phyloP scores from a whole-genome alignment of 2,797 vertebrate species.

The Natrix natrix region DNA sequence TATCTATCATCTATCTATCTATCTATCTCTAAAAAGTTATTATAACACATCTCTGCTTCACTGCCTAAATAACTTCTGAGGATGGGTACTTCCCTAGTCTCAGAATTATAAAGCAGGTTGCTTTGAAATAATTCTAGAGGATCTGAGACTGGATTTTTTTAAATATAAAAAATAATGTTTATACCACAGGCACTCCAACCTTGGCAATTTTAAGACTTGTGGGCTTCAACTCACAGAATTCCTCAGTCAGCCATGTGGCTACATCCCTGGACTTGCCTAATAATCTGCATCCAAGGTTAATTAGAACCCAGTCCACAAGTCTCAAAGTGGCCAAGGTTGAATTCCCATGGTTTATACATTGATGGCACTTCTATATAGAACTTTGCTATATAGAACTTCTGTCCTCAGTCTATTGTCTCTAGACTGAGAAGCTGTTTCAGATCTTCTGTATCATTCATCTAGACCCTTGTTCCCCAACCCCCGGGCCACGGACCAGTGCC shows the following conservation, averaged over 20 bases:
- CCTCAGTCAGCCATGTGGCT: background rate
- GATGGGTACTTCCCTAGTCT: background rate
- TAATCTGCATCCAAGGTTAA: background rate
- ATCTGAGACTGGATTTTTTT: background rate
- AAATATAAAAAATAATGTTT: background rate
- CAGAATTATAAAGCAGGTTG: background rate
- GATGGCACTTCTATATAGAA: background rate
- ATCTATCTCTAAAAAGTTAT: no score
- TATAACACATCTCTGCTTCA: background rate
- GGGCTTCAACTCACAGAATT: background rate
- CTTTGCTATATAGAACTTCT: background rate
- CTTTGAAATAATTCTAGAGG: background rate
- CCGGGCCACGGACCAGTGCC: no score
- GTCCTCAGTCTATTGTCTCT: background rate
- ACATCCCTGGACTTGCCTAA: background rate
- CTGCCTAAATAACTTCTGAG: background rate
- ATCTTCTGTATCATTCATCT: background rate
- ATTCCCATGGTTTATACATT: background rate
- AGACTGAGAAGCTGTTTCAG: background rate
- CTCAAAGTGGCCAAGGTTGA: no score
- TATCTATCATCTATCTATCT: no score
- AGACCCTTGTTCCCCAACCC: no score
- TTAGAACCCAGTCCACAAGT: background rate
- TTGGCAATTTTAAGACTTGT: background rate
- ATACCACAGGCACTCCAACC: background rate